Conservation (phyloP, 2,888 invertebrate genomes). For the Urechis unicinctus region DNA sequence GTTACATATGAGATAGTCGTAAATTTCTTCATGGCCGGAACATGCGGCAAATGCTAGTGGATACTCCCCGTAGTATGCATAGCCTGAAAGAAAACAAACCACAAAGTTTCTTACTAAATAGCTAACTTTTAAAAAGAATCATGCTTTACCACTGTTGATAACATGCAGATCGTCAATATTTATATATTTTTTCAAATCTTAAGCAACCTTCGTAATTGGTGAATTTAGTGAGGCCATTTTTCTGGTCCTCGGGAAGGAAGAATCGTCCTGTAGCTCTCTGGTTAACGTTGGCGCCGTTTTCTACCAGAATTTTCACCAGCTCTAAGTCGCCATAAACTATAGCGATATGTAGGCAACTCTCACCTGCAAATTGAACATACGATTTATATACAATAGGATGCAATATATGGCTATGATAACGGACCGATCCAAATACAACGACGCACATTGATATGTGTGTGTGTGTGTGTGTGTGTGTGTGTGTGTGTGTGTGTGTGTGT, state of each 20-base stretch:
- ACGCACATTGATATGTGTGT: no score
- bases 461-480: no score
- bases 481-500: no score
- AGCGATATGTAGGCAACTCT: slow-evolving; percentile 88
- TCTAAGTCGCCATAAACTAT: slow-evolving; percentile 96
- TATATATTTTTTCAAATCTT: no score
- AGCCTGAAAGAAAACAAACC: slow-evolving; percentile 55
- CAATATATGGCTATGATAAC: no score
- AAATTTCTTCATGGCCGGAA: slow-evolving; percentile 93
- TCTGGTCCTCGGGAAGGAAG: slow-evolving; percentile 92
- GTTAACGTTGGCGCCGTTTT: slow-evolving; percentile 84
- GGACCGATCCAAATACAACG: no score
- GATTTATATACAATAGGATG: background rate
- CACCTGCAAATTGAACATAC: slow-evolving; percentile 57
- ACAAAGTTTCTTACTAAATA: no score
- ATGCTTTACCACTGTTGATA: no score
- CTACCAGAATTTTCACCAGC: slow-evolving; percentile 84
- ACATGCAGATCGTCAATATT: no score
- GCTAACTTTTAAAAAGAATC: no score
- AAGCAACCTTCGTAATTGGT: slow-evolving; percentile 85
- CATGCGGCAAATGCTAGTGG: slow-evolving; percentile 97
- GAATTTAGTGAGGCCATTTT: slow-evolving; percentile 47
- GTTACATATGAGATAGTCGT: slow-evolving; percentile 84
- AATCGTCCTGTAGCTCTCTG: slow-evolving; percentile 92
- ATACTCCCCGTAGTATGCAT: slow-evolving; percentile 95